A percentile compares a stretch with the other conserved stretches of the same genome.
Conservation (phyloP, 2,113 vertebrate species). For the Xenus cinereus region DNA sequence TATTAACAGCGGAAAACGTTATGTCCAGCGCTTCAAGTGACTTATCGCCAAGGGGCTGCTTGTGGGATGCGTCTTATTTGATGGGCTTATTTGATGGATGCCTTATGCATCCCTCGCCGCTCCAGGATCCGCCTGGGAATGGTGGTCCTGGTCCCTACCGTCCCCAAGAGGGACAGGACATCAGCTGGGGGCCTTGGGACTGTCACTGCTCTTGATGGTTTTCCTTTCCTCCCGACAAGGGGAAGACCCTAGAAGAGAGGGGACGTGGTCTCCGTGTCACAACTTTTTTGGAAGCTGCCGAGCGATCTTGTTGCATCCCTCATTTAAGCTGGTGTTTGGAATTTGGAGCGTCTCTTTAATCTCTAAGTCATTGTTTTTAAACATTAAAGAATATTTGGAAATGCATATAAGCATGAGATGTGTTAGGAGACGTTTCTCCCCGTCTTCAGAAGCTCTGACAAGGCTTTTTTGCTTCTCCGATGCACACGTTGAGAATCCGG, state of each 20-base stretch:
- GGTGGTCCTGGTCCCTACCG: background rate
- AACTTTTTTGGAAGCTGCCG: background rate
- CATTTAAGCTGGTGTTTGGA: background rate
- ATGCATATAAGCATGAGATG: background rate
- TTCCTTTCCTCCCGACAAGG: background rate
- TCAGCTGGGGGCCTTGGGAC: background rate
- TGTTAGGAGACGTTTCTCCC: background rate
- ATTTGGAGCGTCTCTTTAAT: background rate
- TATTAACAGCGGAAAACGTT: background rate
- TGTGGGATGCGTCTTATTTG: background rate
- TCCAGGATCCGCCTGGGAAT: background rate
- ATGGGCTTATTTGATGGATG: background rate
- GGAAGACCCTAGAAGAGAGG: background rate
- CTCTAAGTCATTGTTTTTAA: background rate
- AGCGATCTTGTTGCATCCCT: background rate
- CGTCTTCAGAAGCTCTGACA: background rate
- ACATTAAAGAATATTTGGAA: constrained; percentile 4
- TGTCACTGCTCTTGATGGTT: background rate
- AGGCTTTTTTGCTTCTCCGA: background rate
- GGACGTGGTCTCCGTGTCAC: background rate
- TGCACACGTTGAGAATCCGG: background rate
- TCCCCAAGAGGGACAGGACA: background rate
- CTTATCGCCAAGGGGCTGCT: background rate
- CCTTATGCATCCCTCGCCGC: background rate
- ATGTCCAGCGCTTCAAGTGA: background rate